Conservation (phyloP, 2,797 vertebrate species). For the Sitta carolinensis region DNA sequence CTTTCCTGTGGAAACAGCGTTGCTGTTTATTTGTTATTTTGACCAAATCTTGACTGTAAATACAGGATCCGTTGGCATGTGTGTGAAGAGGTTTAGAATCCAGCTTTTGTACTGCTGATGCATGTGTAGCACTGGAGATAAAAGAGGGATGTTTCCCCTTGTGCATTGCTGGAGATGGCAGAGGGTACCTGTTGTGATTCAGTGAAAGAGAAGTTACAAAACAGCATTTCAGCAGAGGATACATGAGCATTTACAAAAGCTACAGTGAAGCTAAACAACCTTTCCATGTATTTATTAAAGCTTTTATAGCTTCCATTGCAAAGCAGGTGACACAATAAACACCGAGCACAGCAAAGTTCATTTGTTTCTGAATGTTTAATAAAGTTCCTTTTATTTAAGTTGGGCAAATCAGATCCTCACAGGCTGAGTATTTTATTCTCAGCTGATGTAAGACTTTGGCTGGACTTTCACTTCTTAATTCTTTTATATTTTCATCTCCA, state of each 20-base stretch:
- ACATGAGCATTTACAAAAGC: slow-evolving; percentile 43
- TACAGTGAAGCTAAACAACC: slow-evolving; percentile 1
- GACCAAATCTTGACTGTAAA: slow-evolving; percentile 8
- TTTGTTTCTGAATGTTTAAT: slow-evolving; percentile 38
- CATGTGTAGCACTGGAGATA: slow-evolving; percentile 24
- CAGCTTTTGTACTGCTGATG: slow-evolving; percentile 24
- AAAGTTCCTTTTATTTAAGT: slow-evolving; percentile 40
- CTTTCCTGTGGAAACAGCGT: background rate
- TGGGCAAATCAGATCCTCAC: background rate
- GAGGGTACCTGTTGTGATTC: slow-evolving; percentile 57
- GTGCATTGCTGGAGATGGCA: slow-evolving; percentile 55
- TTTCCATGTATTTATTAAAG: slow-evolving; percentile 42
- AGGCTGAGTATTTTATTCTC: background rate
- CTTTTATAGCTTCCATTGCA: slow-evolving; percentile 32
- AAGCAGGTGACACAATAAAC: slow-evolving; percentile 1
- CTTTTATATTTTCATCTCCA: slow-evolving; percentile 33
- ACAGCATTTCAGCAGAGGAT: slow-evolving; percentile 45
- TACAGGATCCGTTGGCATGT: background rate
- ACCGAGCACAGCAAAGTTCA: background rate
- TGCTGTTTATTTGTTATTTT: slow-evolving; percentile 32
- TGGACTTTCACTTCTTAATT: slow-evolving; percentile 46
- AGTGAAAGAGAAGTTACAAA: slow-evolving; percentile 56
- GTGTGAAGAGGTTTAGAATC: slow-evolving; percentile 14
- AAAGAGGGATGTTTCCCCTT: slow-evolving; percentile 31
- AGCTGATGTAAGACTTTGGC: background rate